These are phyloP conservation scores for Cremastinae sp. DNA, from an alignment of 2,888 invertebrate species.

Conservation along the genomic window DNA sequence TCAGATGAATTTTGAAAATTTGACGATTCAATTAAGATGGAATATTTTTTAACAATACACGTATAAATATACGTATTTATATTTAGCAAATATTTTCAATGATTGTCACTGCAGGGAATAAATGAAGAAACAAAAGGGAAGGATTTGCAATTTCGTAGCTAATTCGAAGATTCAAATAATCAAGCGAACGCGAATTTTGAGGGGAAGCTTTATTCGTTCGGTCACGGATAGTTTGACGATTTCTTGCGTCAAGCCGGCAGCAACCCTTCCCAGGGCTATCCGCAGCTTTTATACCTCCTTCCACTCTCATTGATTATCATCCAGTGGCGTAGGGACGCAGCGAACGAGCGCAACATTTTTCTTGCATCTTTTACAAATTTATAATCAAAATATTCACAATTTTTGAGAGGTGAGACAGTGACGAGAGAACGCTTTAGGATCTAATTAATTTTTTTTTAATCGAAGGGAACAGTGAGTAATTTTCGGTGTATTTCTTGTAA, in stretches of 20 bases:
- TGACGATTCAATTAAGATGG: no score
- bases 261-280: conserved; percentile 67
- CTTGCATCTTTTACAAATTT: neutral
- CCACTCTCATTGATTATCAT: conserved; percentile 71
- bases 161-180: conserved; percentile 9
- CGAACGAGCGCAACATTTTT: conserved; percentile 57
- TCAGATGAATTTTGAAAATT: conserved; percentile 34
- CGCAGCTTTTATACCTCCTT: conserved; percentile 66
- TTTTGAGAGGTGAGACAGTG: no score
- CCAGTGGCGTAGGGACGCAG: conserved; percentile 73
- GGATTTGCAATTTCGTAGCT: neutral
- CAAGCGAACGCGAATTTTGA: conserved; percentile 1
- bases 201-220: conserved; percentile 54
- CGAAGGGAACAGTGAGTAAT: neutral
- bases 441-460: neutral
- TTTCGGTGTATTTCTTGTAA: neutral
- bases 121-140: neutral
- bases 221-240: conserved; percentile 59
- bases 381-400: neutral
- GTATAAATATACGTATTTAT: no score
- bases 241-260: conserved; percentile 42
- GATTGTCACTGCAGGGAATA: no score
- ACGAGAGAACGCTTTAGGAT: no score
- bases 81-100: no score
- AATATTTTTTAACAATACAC: no score